Conservation (phyloP, 2,888 invertebrate species). For the Andrena dorsata region DNA sequence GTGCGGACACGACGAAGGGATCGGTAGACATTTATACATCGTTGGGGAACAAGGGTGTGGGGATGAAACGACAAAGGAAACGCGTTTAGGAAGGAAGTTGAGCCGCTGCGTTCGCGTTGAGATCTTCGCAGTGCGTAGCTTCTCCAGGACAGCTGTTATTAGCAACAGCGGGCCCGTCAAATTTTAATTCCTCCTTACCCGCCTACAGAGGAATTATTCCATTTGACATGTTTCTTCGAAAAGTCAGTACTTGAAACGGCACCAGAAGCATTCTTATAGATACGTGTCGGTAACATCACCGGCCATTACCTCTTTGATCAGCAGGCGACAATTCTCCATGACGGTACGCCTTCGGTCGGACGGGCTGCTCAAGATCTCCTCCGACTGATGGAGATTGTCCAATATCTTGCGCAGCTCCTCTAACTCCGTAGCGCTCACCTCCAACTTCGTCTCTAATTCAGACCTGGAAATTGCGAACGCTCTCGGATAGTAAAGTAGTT, state of each 20-base stretch:
- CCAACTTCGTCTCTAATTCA: constrained; percentile 81
- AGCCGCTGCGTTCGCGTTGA: constrained; percentile 72
- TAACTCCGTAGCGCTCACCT: constrained; percentile 74
- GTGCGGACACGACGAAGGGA: constrained; percentile 25
- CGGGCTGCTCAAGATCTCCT: constrained; percentile 73
- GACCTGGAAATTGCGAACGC: constrained; percentile 68
- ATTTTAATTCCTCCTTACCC: constrained; percentile 73
- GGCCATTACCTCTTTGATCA: constrained; percentile 77
- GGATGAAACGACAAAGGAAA: constrained; percentile 9
- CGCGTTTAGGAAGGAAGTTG: constrained; percentile 68
- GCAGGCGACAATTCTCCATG: constrained; percentile 77
- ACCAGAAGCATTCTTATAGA: constrained; percentile 57
- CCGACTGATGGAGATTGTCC: constrained; percentile 72
- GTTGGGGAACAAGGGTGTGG: constrained; percentile 10
- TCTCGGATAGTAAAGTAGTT: too few species aligned
- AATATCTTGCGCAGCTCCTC: constrained; percentile 75
- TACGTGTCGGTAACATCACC: constrained; percentile 68
- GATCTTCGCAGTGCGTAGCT: constrained; percentile 68
- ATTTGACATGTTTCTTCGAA: constrained; percentile 70
- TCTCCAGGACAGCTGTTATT: constrained; percentile 65
- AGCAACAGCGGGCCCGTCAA: constrained; percentile 66
- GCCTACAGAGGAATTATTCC: constrained; percentile 72
- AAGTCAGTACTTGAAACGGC: constrained; percentile 59
- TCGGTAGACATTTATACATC: constrained; percentile 11
- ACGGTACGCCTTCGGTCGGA: constrained; percentile 76